Conservation (phyloP, 2,797 vertebrate species). For the Phalanger gymnotis region DNA sequence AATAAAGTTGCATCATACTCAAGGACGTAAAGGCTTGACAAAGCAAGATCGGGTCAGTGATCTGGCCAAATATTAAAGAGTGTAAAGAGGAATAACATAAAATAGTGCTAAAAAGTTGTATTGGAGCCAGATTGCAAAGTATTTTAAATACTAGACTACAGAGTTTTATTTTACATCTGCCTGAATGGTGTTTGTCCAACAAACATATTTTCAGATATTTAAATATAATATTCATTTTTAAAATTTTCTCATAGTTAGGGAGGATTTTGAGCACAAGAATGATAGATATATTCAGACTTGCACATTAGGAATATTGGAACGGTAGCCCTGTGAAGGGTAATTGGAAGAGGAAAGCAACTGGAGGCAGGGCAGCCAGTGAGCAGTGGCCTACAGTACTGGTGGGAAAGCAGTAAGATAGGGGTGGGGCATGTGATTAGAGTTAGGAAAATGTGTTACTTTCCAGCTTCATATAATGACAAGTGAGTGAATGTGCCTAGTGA, state of each 20-base stretch:
- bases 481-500: slow-evolving; percentile 43
- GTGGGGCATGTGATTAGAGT: slow-evolving; percentile 1
- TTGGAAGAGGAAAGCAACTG: not conserved
- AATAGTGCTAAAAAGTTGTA: not conserved
- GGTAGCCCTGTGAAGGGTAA: not conserved
- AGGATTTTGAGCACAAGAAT: not conserved
- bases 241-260: not conserved
- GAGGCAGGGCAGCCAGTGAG: not conserved
- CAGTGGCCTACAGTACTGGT: not conserved
- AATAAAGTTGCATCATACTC: not conserved
- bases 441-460: slow-evolving; percentile 42
- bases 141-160: not conserved
- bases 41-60: not conserved
- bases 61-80: not conserved
- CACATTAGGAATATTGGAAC: not conserved
- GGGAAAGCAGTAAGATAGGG: not conserved
- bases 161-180: not conserved
- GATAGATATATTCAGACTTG: not conserved
- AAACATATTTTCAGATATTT: not conserved
- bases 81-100: not conserved
- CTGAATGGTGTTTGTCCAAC: not conserved
- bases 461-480: slow-evolving; percentile 52
- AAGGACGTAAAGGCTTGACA: not conserved
- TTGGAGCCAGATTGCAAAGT: not conserved
- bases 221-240: not conserved